Conservation (phyloP, 2,113 vertebrate species). For the Struthio camelus region DNA sequence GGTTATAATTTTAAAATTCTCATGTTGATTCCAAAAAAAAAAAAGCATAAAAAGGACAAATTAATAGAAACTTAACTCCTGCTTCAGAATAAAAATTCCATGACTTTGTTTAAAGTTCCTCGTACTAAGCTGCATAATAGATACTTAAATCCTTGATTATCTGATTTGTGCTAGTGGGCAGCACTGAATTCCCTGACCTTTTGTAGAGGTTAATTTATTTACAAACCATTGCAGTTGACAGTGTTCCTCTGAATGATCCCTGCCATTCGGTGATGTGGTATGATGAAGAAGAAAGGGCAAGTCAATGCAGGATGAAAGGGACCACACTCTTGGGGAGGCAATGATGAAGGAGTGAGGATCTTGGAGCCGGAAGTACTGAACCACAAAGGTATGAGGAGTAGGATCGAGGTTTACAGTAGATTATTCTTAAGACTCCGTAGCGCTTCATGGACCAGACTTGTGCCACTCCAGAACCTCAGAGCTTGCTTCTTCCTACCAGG, state of each 20-base stretch:
- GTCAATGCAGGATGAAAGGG: not conserved
- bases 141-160: not conserved
- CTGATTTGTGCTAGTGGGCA: not conserved
- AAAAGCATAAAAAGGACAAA: not conserved
- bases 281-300: not conserved
- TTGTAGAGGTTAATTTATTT: not conserved
- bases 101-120: not conserved
- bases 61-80: not conserved
- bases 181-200: not conserved
- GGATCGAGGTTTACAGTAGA: not conserved
- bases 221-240: not conserved
- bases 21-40: not conserved
- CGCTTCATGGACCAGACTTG: not conserved
- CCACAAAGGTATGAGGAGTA: not conserved
- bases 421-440: not conserved
- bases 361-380: not conserved
- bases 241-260: not conserved
- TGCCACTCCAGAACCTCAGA: not conserved
- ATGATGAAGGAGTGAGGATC: not conserved
- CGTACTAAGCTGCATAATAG: not conserved
- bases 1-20: not conserved
- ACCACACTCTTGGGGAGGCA: not conserved
- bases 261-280: not conserved
- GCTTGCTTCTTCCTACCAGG: not conserved
- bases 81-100: not conserved